Conservation (phyloP, 2,888 invertebrate species). For the Drosophila nr. perissopoda region DNA sequence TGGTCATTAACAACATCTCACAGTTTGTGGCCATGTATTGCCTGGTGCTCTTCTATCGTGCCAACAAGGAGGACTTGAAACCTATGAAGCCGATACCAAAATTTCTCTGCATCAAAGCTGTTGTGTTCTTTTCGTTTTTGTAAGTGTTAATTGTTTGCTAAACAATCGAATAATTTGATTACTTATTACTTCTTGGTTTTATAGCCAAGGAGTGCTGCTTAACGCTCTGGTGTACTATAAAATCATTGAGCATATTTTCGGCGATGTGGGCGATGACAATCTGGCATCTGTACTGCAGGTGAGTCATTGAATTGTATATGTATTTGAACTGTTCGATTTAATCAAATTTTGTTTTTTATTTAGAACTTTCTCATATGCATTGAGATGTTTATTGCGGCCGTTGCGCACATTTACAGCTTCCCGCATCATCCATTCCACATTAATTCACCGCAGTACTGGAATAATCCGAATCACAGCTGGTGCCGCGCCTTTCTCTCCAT, state of each 20-base stretch:
- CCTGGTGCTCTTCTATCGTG: conserved; percentile 95
- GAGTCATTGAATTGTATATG: conserved; percentile 42
- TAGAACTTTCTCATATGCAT: conserved; percentile 98
- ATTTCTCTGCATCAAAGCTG: conserved; percentile 98
- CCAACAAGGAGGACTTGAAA: conserved; percentile 91
- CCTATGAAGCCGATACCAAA: conserved; percentile 98
- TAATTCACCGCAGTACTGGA: conserved; percentile 86
- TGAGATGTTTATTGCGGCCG: conserved; percentile 98
- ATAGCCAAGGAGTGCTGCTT: conserved; percentile 96
- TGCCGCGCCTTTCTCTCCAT: conserved; percentile 94
- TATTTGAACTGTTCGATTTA: background rate
- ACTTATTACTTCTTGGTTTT: background rate
- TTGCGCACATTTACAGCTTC: conserved; percentile 98
- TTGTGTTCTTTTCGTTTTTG: conserved; percentile 99
- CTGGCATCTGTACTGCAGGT: conserved; percentile 94
- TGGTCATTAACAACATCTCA: conserved; percentile 95
- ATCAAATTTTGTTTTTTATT: background rate
- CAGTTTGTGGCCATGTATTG: conserved; percentile 99
- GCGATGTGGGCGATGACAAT: conserved; percentile 89
- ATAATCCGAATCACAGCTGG: conserved; percentile 86
- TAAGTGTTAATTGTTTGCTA: conserved; percentile 86
- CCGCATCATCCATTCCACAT: conserved; percentile 94
- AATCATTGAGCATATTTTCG: conserved; percentile 91
- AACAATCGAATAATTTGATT: background rate
- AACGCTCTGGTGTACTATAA: conserved; percentile 93